Evolutionary conservation across 2,113 vertebrate genomes (phyloP).

Genomic region (Leptosomus discolor): DNA sequence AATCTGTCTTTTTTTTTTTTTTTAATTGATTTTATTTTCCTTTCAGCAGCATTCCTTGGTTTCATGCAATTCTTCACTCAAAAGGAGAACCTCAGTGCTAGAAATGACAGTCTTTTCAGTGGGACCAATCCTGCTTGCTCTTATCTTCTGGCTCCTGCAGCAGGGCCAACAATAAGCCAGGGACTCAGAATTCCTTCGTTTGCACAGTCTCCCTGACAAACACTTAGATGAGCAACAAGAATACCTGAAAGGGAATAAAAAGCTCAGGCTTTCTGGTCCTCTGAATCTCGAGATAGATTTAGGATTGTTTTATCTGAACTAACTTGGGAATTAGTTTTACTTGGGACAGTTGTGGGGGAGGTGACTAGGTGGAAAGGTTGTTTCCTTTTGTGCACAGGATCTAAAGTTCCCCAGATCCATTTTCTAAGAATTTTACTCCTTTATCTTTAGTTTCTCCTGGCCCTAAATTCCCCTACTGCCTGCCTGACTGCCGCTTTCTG

Average conservation of each 20-base stretch:
- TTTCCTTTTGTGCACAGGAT: not conserved
- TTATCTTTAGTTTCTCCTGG: constrained; percentile 23
- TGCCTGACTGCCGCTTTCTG: constrained; percentile 4
- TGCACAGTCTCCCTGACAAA: constrained; percentile 11
- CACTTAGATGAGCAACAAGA: not conserved
- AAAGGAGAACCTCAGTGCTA: not conserved
- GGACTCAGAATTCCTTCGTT: not conserved
- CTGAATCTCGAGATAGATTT: not conserved
- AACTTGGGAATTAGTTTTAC: not conserved
- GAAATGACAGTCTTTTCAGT: not conserved
- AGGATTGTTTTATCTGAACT: not conserved
- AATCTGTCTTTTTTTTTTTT: not conserved
- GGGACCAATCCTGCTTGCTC: not conserved
- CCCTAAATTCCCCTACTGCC: not conserved
- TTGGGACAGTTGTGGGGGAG: not conserved
- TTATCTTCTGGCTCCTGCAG: constrained; percentile 14
- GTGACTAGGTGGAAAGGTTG: not conserved
- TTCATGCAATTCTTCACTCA: not conserved
- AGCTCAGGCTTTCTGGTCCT: not conserved
- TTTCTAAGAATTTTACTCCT: not conserved
- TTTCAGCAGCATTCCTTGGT: not conserved
- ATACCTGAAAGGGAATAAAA: not conserved
- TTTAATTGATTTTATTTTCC: too few relatives aligned
- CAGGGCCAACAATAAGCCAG: not conserved
- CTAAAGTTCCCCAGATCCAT: not conserved